Conservation (phyloP, 2,888 invertebrate genomes). For the Agrilus biguttatus region DNA sequence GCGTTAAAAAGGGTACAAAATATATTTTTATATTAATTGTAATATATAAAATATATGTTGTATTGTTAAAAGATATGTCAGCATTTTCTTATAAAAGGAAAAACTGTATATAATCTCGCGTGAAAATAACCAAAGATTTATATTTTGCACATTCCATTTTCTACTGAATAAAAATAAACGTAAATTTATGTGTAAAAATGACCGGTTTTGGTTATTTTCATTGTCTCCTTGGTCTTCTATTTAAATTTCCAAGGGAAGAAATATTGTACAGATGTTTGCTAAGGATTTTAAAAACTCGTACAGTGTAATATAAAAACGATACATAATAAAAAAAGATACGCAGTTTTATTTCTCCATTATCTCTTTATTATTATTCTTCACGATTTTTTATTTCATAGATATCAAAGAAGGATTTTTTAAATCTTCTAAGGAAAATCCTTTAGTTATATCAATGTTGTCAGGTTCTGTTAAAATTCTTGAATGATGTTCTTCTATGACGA, state of each 20-base stretch:
- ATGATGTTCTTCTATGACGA: slow-evolving; percentile 67
- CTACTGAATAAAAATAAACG: slow-evolving; percentile 9
- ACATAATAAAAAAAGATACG: slow-evolving; percentile 9
- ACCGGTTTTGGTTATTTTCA: slow-evolving; percentile 26
- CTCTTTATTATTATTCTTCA: neutral
- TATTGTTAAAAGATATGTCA: slow-evolving; percentile 25
- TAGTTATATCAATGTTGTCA: slow-evolving; percentile 2
- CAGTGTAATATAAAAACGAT: slow-evolving; percentile 8
- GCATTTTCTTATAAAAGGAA: slow-evolving; percentile 19
- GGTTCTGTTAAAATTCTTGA: slow-evolving; percentile 60
- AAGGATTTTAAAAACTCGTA: slow-evolving; percentile 8
- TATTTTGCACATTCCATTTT: slow-evolving; percentile 27
- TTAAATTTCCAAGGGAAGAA: slow-evolving; percentile 11
- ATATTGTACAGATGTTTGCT: slow-evolving; percentile 12
- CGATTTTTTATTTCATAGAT: neutral
- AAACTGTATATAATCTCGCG: slow-evolving; percentile 21
- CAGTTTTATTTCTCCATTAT: slow-evolving; percentile 1
- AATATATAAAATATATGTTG: slow-evolving; percentile 17
- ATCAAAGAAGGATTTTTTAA: slow-evolving; percentile 2
- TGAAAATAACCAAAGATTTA: slow-evolving; percentile 24
- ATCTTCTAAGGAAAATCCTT: neutral
- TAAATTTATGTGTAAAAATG: slow-evolving; percentile 9
- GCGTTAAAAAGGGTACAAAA: slow-evolving; percentile 12
- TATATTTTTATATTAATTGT: slow-evolving; percentile 17
- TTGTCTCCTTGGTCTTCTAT: slow-evolving; percentile 11